Percentiles rank a stretch among this genome's conserved stretches.
phyloP scores from a whole-genome alignment of 2,113 vertebrate species.

The Phaethon lepturus region DNA sequence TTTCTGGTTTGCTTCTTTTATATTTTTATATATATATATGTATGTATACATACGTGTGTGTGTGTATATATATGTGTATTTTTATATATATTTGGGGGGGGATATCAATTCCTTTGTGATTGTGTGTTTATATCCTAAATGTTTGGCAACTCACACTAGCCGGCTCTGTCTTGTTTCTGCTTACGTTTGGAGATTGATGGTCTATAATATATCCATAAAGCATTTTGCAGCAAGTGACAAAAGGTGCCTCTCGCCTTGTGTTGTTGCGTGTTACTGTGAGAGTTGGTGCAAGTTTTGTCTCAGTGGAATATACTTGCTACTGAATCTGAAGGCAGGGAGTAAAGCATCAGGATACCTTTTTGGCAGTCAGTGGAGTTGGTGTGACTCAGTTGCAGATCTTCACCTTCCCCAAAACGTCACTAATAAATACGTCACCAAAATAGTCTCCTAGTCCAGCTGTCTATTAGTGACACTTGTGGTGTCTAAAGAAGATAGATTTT shows the following conservation, averaged over 20 bases:
- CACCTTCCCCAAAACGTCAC: not conserved
- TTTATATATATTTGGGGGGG: too few species aligned
- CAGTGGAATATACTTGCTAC: not conserved
- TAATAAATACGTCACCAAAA: not conserved
- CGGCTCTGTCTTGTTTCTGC: not conserved
- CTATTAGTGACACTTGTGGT: not conserved
- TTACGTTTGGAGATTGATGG: not conserved
- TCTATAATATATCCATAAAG: fast-evolving
- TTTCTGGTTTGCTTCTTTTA: not conserved
- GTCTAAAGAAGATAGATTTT: not conserved
- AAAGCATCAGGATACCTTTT: not conserved
- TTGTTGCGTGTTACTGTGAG: not conserved
- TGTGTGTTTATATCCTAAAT: fast-evolving
- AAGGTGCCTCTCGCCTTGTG: not conserved
- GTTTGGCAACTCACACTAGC: not conserved
- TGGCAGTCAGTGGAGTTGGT: not conserved
- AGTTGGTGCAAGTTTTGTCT: not conserved
- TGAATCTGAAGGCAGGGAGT: not conserved
- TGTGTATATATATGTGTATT: not conserved
- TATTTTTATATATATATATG: too few species aligned
- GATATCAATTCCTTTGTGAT: not conserved
- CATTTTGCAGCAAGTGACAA: not conserved
- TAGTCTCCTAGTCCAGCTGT: not conserved
- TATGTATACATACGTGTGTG: not conserved
- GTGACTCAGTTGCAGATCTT: not conserved